Evolutionary conservation across 2,888 invertebrate species (phyloP).

Genomic region (Drosophila algonquin): DNA sequence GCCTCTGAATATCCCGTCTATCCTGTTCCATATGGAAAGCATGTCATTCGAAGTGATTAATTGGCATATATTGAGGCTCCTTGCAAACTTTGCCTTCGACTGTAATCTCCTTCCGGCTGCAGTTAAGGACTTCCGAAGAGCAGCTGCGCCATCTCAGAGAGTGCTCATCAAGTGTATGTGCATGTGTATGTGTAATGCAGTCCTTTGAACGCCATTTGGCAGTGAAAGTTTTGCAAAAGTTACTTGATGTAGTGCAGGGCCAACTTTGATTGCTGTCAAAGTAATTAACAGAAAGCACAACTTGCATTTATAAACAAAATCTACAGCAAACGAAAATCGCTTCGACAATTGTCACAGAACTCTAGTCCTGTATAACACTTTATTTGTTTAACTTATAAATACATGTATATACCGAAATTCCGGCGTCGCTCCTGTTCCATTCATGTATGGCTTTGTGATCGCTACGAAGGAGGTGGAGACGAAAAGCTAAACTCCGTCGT

Average conservation of each 20-base stretch:
- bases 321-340: neutral
- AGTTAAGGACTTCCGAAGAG: constrained; percentile 7
- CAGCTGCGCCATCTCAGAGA: neutral
- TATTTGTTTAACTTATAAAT: neutral
- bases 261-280: constrained; percentile 8
- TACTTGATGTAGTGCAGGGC: neutral
- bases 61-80: constrained; percentile 30
- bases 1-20: constrained; percentile 6
- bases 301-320: neutral
- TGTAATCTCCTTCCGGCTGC: neutral
- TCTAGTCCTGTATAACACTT: neutral
- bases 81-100: constrained; percentile 20
- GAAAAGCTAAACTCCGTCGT: too few relatives aligned
- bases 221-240: constrained; percentile 10
- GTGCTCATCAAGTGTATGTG: neutral
- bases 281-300: constrained; percentile 6
- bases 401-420: too few relatives aligned
- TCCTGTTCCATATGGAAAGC: constrained; percentile 31
- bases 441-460: too few relatives aligned
- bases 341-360: neutral
- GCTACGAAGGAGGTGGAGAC: too few relatives aligned
- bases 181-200: neutral
- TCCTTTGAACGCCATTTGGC: neutral
- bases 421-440: too few relatives aligned
- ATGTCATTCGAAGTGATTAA: constrained; percentile 48